phyloP scores from a whole-genome alignment of 2,888 invertebrate genomes.

The Rhynchonema sp. region DNA sequence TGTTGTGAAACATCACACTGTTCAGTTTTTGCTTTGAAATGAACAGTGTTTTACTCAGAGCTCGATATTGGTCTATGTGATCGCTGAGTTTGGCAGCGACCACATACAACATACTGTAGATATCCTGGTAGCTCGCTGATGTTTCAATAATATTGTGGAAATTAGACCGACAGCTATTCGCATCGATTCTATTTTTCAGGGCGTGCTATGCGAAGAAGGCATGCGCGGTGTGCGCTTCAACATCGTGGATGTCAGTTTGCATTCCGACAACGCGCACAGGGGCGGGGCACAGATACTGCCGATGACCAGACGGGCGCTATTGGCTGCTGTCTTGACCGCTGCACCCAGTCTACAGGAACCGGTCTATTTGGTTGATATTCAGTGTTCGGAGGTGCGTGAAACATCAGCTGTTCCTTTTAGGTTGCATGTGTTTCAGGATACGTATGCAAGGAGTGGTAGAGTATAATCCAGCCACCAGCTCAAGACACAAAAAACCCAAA shows the following conservation, averaged over 20 bases:
- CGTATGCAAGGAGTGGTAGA: not conserved
- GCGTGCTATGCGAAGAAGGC: slow-evolving; percentile 95
- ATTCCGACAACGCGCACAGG: slow-evolving; percentile 99
- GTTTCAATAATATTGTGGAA: too few relatives aligned
- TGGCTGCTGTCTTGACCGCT: slow-evolving; percentile 84
- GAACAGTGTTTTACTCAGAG: too few relatives aligned
- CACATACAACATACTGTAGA: not conserved
- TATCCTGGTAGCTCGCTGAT: too few relatives aligned
- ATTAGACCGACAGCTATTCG: too few relatives aligned
- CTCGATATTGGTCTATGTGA: too few relatives aligned
- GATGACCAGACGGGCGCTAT: slow-evolving; percentile 86
- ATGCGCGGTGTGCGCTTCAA: slow-evolving; percentile 85
- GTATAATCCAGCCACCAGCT: not conserved
- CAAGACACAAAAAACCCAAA: too few relatives aligned
- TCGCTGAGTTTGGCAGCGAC: too few relatives aligned
- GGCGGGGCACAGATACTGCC: slow-evolving; percentile 99
- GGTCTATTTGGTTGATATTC: slow-evolving; percentile 97
- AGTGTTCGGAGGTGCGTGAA: slow-evolving; percentile 34
- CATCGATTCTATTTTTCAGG: slow-evolving; percentile 34
- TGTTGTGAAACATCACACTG: slow-evolving; percentile 3
- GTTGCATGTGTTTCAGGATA: not conserved
- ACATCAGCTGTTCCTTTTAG: not conserved
- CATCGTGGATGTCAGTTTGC: slow-evolving; percentile 94
- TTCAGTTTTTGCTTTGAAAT: too few relatives aligned
- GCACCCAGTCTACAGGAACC: slow-evolving; percentile 89